phyloP scores from a whole-genome alignment of 2,797 vertebrate genomes.

The Platyrinchus mystaceus region DNA sequence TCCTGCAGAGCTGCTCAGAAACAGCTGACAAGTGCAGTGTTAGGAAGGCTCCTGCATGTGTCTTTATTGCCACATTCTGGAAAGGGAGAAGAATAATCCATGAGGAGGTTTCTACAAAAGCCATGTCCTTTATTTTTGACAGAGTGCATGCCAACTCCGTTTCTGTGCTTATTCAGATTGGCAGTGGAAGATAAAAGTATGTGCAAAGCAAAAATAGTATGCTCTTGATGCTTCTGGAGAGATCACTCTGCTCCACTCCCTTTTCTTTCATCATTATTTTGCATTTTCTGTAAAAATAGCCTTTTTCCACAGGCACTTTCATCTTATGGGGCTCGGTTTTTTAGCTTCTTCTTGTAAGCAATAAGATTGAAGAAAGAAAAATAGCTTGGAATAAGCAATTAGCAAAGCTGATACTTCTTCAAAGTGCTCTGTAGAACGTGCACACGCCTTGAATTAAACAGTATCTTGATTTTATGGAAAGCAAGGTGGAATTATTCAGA shows the following conservation, averaged over 20 bases:
- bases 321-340: not conserved
- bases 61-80: slow-evolving; percentile 65
- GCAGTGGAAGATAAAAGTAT: not conserved
- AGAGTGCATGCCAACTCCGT: fast-evolving
- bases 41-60: not conserved
- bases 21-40: not conserved
- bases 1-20: slow-evolving; percentile 25
- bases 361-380: not conserved
- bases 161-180: not conserved
- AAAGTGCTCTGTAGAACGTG: not conserved
- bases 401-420: not conserved
- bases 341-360: not conserved
- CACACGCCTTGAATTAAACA: not conserved
- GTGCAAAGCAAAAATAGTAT: not conserved
- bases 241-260: not conserved
- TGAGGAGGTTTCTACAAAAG: not conserved
- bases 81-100: not conserved
- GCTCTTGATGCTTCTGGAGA: not conserved
- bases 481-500: not conserved
- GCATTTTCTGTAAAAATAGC: not conserved
- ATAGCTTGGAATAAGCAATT: not conserved
- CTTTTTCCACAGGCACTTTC: not conserved
- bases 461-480: not conserved
- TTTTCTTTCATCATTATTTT: not conserved
- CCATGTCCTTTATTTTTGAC: not conserved